These are phyloP conservation scores for Heteromurus nitidus DNA, from an alignment of 2,888 invertebrate genomes.

Conservation along the genomic window DNA sequence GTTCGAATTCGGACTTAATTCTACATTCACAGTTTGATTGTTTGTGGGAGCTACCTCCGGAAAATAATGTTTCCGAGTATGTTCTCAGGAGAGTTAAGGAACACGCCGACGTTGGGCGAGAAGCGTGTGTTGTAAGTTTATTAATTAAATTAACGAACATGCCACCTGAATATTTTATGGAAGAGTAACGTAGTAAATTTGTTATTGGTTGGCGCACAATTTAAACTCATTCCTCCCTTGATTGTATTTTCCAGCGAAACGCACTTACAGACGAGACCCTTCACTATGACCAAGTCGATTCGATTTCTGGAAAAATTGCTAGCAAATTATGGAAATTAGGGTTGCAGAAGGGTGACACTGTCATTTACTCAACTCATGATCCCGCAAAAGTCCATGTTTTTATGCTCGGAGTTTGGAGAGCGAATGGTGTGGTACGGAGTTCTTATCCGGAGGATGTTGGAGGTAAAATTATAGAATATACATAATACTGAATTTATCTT, in stretches of 20 bases:
- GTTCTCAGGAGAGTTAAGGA: conserved; percentile 24
- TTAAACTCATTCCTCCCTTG: not conserved
- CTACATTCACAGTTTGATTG: conserved; percentile 33
- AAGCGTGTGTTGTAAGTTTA: conserved; percentile 33
- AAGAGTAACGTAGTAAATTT: not conserved
- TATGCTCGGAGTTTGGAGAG: conserved; percentile 68
- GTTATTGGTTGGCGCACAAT: not conserved
- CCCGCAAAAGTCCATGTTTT: conserved; percentile 65
- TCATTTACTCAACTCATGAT: conserved; percentile 65
- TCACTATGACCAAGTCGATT: conserved; percentile 44
- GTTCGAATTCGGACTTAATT: not conserved
- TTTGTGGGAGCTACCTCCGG: conserved; percentile 19
- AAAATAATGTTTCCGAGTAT: conserved; percentile 43
- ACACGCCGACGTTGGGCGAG: conserved; percentile 11
- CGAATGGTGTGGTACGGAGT: conserved; percentile 59
- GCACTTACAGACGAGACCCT: conserved; percentile 47
- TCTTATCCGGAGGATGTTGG: conserved; percentile 69
- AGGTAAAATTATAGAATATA: conserved; percentile 45
- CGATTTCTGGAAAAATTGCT: conserved; percentile 53
- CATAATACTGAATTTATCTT: too few species aligned
- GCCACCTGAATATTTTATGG: too few species aligned
- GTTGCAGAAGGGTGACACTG: conserved; percentile 61
- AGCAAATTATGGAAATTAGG: conserved; percentile 54
- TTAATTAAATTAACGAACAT: not conserved
- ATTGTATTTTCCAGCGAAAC: conserved; percentile 34